Conservation (phyloP, 2,113 vertebrate species). For the Neodon shergylaensis region DNA sequence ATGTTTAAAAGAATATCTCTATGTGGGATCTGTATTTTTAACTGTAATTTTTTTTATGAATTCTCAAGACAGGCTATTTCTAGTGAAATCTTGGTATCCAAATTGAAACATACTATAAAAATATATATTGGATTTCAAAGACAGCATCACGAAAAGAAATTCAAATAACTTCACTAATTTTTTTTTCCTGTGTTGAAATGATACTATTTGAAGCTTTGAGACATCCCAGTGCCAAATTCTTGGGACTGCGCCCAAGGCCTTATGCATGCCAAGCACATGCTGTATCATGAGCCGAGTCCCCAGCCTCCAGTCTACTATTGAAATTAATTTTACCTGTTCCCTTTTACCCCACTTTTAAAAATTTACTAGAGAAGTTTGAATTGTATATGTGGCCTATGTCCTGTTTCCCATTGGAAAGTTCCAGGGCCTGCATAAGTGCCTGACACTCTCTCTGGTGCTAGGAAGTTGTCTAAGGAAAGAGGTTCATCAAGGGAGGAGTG, state of each 20-base stretch:
- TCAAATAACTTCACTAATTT: background rate
- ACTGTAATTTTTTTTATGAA: conserved; percentile 49
- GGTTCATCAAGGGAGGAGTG: background rate
- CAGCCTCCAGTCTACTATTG: background rate
- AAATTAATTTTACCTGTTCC: conserved; percentile 38
- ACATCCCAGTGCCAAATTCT: background rate
- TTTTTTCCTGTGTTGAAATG: background rate
- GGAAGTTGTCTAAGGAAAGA: background rate
- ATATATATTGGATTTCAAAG: conserved; percentile 41
- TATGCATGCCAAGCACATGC: background rate
- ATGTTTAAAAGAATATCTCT: conserved; percentile 32
- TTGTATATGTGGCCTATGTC: background rate
- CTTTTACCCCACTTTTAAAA: background rate
- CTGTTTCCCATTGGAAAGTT: background rate
- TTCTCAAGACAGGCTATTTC: conserved; percentile 33
- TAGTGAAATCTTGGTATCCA: conserved; percentile 35
- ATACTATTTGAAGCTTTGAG: conserved; percentile 12
- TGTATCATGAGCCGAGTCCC: background rate
- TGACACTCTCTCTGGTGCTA: background rate
- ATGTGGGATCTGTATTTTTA: conserved; percentile 20
- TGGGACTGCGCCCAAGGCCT: background rate
- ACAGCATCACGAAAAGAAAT: conserved; percentile 15
- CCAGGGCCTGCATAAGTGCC: background rate
- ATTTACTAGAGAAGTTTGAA: background rate
- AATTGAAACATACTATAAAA: conserved; percentile 30